Evolutionary conservation across 2,888 invertebrate genomes (phyloP), one percentile per base, ranked within the genome.

Genomic region (Apamea monoglypha): DNA sequence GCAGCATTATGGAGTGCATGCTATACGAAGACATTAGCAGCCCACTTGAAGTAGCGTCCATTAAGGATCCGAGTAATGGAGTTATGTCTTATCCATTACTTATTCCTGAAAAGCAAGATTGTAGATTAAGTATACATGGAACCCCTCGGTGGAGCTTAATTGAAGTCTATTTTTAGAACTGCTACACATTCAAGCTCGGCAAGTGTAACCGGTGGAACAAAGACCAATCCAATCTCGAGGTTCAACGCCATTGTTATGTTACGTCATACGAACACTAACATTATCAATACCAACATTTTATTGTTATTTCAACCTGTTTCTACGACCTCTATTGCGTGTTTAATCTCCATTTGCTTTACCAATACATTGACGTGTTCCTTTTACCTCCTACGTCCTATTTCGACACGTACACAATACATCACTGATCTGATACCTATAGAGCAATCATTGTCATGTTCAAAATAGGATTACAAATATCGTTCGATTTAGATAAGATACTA

Each of bases 401-500:
- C 40, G 21, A 74, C 76, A 72, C 81, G 78, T 80, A 78, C 63
- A 64, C 71, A 81, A 86, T 89, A 81, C 77, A 84, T 89, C 86
- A 84, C 61, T 71, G 84, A 81, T 87, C 61, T 74, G 86, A 81
- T 87, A 84, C 68, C 68, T 79, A 73, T 40, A 68, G 16, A 77
- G 61, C 71, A 76, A 71, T 87, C 83, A 84, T 86, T 87, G 87
- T 81, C 88, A 83, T 83, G 77, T 73, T 79, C 77, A 78, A 79
- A 87, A 82, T 59, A 80, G 74, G 82, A 84, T 86, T 80, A 73
- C 71, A 86, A 80, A 79, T 76, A 83, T 81, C 76, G 80, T 74
- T 69, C 70, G 81, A 80, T 84, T 78, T 78, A 74, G 87, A 83
- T 85, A 75, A 88, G 89, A 88, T 84, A 83, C 18, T 71, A 84